Percentiles rank a stretch among this genome's conserved stretches.
Evolutionary conservation across 2,888 invertebrate species (phyloP).

Genomic region (Calameuta pallipes): DNA sequence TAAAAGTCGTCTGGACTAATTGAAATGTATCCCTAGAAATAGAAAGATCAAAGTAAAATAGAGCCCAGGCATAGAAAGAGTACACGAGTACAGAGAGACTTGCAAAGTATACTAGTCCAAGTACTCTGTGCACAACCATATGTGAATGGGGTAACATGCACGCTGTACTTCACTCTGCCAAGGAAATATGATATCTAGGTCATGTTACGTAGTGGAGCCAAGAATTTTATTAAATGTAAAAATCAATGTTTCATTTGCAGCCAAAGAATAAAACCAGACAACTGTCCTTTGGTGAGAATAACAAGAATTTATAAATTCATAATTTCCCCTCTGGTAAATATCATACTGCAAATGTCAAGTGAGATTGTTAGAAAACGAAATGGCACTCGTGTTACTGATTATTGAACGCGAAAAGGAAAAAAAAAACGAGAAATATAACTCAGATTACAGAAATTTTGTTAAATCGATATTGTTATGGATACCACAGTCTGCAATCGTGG

Average conservation of each 20-base stretch:
- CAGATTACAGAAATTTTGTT: conserved; percentile 40
- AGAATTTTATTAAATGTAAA: conserved; percentile 9
- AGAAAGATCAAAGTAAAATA: neutral
- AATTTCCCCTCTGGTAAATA: neutral
- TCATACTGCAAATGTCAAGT: neutral
- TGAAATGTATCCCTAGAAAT: neutral
- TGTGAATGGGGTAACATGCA: neutral
- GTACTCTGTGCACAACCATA: neutral
- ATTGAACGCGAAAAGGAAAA: conserved; percentile 24
- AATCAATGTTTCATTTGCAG: neutral
- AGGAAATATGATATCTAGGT: conserved; percentile 28
- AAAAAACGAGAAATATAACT: conserved; percentile 15
- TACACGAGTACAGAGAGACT: neutral
- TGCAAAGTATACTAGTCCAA: neutral
- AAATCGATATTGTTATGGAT: conserved; percentile 61
- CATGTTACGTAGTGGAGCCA: conserved; percentile 24
- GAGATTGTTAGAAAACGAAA: neutral
- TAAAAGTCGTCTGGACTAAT: neutral
- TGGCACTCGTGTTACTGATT: conserved; percentile 32
- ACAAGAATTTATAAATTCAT: neutral
- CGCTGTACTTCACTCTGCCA: neutral
- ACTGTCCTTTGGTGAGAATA: neutral
- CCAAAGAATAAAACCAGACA: neutral
- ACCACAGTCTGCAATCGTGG: conserved; percentile 34
- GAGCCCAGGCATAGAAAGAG: neutral